Base-by-base conservation (phyloP, 1,140 invertebrate species). In the Scaptodrosophila lebanonensis region DNA sequence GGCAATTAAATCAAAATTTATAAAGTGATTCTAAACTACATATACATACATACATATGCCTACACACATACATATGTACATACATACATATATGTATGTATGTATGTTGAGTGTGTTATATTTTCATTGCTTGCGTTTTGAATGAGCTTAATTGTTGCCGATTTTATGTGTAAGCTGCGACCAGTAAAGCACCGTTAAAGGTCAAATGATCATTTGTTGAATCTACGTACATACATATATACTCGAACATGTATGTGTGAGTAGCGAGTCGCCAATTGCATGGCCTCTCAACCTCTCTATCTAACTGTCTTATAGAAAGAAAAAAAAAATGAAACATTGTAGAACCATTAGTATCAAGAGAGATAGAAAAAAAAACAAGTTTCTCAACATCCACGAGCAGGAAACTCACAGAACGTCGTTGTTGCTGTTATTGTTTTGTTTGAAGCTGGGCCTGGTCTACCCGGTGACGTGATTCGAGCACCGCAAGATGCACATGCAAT, bases 141-240 rank as follows among this genome's bases (percentile, higher is more conserved):
- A 79, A 79, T 79, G 62, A 60, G 69, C 66, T 82, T 82, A 79
- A 82, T 82, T 82, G 75, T 82, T 82, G 75, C 50, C 52, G 60
- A 73, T 61, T 72, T 52, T 73, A 9, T 43, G 12, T 40, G 16
- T 35, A 35, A 52, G 48, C 40, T 35, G 50, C 38, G 57, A 53
- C 39, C 42, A 59, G 47, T 47, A 59, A 68, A 76, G 58, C 71
- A 66, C 75, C 69, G 75, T 83, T 82, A 82, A 82, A 82, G 75
- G 75, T 82, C 75, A 82, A 82, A 75, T 38, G 69, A 75, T 50
- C 66, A 82, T 66, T 72, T 65, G n/a, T n/a, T n/a, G n/a, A n/a
- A n/a, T 29, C 44, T 18, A 17, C 13, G 35, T 7, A 25, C 11
- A 4, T 15, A 42, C 16, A 49, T 48, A 35, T 54, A 56, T 44